Evolutionary conservation across 1,140 invertebrate genomes (phyloP).

Genomic region (Pseudomyrmex cubaensis): DNA sequence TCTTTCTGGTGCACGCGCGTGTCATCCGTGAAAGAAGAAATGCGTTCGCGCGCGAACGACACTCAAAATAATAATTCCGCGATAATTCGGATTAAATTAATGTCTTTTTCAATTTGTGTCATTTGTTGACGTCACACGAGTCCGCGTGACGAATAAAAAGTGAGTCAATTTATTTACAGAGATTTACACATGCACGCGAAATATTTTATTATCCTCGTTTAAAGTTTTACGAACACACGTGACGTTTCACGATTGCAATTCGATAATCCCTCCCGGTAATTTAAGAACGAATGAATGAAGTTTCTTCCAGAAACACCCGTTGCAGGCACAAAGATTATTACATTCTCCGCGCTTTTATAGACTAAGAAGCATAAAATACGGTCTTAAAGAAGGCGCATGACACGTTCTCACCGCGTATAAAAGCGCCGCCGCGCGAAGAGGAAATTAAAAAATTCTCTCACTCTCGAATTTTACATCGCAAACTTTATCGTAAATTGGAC

Average conservation of each 20-base stretch:
- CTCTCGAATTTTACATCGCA: constrained; percentile 12
- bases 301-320: constrained; percentile 14
- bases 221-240: no score
- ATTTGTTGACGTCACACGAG: neutral
- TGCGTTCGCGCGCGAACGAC: neutral
- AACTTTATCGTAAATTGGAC: constrained; percentile 35
- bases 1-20: no score
- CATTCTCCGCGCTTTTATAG: constrained; percentile 18
- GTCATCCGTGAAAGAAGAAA: neutral
- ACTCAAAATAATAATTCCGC: no score
- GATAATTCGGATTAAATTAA: no score
- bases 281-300: no score
- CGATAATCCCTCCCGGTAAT: no score
- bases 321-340: neutral
- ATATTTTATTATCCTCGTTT: no score
- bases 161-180: no score
- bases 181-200: no score
- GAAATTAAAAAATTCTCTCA: constrained; percentile 38
- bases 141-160: neutral
- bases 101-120: no score
- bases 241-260: no score
- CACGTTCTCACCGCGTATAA: neutral
- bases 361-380: constrained; percentile 36
- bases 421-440: constrained; percentile 14
- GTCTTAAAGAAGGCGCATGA: constrained; percentile 24